Evolutionary conservation across 1,140 invertebrate genomes (phyloP), one percentile per base, ranked within the genome.

Genomic region (Drosophila willistoni): DNA sequence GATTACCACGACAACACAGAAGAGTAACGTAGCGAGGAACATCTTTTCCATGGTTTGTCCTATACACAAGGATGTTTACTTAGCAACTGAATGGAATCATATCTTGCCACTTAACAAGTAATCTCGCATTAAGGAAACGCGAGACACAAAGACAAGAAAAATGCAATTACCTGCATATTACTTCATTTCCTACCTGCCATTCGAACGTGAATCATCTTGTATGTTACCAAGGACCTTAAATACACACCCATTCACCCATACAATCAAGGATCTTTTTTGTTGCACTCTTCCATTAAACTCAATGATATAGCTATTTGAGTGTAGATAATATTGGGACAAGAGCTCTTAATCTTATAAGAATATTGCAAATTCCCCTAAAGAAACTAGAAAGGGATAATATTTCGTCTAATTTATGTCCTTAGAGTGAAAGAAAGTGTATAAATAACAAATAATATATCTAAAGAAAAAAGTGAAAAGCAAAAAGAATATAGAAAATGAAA

Each of bases 181-280:
- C 10, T 51, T 22, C 44, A 3, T 12, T 19, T 7, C 5, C 44
- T 51, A 51, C 44, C 44, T 51, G 44, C 17, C 17, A 22, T 19
- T 7, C 4, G 44, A 51, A 51, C 44, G 19, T 51, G 44, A 51
- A 51, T 51, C 44, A 51, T 17, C 44, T 17, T 47, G 44, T 9
- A 47, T 0, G 44, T 3, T 17, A 7, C 17, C 9, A 12, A 51
- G 14, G 14, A 44, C 7, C n/a, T 7, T n/a, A n/a, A n/a, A n/a
- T n/a, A 44, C 42, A 47, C 7, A 29, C 7, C 19, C 44, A 47
- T 1, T 3, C 7, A 17, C 22, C 7, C 7, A 9, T 0, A 47
- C 44, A 19, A 2, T 14, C n/a, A 44, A 47, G 10, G 44, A 39
- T 39, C 36, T 13, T 9, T 2, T 39, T n/a, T 12, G 6, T 7